Base-by-base conservation (phyloP, 1,140 invertebrate species). In the Orussus abietinus region DNA sequence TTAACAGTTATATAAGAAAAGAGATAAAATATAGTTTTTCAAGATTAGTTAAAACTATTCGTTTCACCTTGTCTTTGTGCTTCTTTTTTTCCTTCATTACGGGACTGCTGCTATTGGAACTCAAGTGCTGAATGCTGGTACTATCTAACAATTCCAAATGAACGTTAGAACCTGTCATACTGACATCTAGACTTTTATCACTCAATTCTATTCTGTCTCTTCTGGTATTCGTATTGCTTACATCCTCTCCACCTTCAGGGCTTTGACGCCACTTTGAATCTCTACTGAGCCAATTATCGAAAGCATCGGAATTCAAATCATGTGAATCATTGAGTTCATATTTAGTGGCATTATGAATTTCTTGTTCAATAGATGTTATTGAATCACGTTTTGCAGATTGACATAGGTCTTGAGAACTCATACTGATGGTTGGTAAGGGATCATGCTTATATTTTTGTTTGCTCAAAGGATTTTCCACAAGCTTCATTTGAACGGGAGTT, bases 211-310 rank as follows among this genome's bases (percentile, higher is more conserved):
- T 49, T 61, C 64, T 76, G 51, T 74, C 69, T 42, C 70, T 72
- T 17, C 65, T 63, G 0, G 60, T 59, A 34, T 64, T 70, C 13
- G 62, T 70, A 25, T 62, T 75, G 12, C 72, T 72, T 3, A 75
- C 64, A 55, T 81, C 80, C 58, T 81, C 79, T 10, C 79, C 79
- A 31, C 78, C 80, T 60, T 82, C 79, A 0, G 80, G 79, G 55
- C 79, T 81, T 41, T 78, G 66, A 38, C 80, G 61, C 74, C 76
- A 80, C 49, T 77, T 80, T 1, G 76, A 75, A 59, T 78, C 76
- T 3, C 63, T 55, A 17, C 66, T 64, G 10, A 80, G 62, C 79
- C 79, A 81, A 25, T 59, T 75, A 46, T 80, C 77, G 38, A 78
- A 75, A 1, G 72, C 69, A 26, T 79, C 78, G 0, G 76, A 75